A percentile compares a stretch with the other conserved stretches of the same genome.
Evolutionary conservation across 2,888 invertebrate species (phyloP).

Genomic region (Brachyptera risi): DNA sequence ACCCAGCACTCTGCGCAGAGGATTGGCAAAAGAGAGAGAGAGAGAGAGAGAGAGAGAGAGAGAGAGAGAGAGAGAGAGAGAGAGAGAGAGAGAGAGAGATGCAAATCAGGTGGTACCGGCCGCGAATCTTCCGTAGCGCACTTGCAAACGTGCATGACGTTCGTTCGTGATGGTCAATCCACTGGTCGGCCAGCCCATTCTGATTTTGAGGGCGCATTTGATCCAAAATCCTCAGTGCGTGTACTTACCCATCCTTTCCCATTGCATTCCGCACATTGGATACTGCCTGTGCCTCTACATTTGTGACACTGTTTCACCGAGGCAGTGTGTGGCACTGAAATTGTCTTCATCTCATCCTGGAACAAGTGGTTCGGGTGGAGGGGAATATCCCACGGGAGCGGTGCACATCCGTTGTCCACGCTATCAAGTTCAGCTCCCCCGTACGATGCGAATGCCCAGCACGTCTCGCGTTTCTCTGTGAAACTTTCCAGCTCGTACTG

Average conservation of each 20-base stretch:
- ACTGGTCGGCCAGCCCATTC: too few species aligned
- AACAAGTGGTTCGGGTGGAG: conserved; percentile 45
- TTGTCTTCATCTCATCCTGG: conserved; percentile 44
- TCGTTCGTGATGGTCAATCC: too few species aligned
- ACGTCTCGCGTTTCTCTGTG: conserved; percentile 49
- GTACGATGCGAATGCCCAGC: conserved; percentile 51
- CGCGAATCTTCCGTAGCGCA: too few species aligned
- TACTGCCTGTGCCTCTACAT: conserved; percentile 44
- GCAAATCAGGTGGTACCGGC: too few species aligned
- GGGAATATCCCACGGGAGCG: conserved; percentile 48
- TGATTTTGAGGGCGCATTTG: too few species aligned
- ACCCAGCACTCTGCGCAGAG: too few species aligned
- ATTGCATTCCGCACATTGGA: conserved; percentile 43
- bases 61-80: too few species aligned
- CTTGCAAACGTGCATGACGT: too few species aligned
- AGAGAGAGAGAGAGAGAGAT: too few species aligned
- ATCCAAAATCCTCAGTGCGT: too few species aligned
- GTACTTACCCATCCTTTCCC: conserved; percentile 46
- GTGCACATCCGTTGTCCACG: conserved; percentile 42
- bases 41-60: too few species aligned
- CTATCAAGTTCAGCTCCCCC: conserved; percentile 46
- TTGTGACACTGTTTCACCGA: conserved; percentile 46
- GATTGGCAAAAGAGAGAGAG: too few species aligned
- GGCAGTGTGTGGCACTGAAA: conserved; percentile 51
- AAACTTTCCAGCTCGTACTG: conserved; percentile 53